Conservation (phyloP, 2,888 invertebrate species). For the Mystacides longicornis region DNA sequence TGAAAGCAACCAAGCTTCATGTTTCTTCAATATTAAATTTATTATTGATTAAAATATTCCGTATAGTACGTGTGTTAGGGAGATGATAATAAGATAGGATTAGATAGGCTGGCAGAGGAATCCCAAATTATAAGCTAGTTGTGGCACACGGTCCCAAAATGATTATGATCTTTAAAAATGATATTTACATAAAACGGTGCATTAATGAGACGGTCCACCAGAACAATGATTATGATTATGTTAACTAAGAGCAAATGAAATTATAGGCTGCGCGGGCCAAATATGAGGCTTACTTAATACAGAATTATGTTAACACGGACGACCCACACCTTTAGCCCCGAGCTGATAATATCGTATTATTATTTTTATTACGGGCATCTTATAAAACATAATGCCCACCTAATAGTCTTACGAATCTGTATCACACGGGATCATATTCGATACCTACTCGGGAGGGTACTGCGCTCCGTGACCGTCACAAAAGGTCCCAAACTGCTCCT, state of each 20-base stretch:
- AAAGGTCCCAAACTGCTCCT: no score
- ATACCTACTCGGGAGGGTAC: constrained; percentile 23
- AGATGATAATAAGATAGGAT: no score
- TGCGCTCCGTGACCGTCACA: constrained; percentile 23
- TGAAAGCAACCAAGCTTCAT: no score
- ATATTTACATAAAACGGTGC: constrained; percentile 1
- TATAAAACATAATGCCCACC: not conserved
- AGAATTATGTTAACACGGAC: constrained; percentile 4
- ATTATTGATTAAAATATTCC: no score
- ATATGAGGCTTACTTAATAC: constrained; percentile 1
- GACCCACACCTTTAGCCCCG: constrained; percentile 3
- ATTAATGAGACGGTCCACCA: not conserved
- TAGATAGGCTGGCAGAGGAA: no score
- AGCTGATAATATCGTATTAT: not conserved
- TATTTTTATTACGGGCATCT: not conserved
- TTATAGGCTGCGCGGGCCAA: not conserved
- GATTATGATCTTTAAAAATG: constrained; percentile 2
- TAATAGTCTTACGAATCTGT: not conserved
- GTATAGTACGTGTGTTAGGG: no score
- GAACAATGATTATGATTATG: constrained; percentile 1
- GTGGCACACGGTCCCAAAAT: not conserved
- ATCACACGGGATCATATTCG: not conserved
- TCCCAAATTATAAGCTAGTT: not conserved
- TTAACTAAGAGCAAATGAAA: constrained; percentile 4
- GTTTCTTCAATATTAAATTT: no score